A percentile compares a stretch with the other conserved stretches of the same genome.
Conservation (phyloP, 1,140 invertebrate genomes). For the Oncopeltus fasciatus region DNA sequence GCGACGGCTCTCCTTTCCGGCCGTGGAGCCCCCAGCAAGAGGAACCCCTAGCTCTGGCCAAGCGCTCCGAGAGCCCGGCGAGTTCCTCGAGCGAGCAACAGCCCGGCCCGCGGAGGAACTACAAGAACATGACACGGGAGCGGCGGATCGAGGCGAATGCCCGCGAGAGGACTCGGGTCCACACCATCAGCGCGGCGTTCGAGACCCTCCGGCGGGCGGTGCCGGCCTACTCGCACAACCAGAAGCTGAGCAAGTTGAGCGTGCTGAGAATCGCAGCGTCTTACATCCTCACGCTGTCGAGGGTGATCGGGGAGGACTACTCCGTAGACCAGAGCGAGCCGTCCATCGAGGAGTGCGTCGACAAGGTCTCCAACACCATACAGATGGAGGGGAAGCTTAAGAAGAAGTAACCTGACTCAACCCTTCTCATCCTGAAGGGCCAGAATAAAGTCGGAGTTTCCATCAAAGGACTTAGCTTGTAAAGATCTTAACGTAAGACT, state of each 20-base stretch:
- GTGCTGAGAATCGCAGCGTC: constrained; percentile 81
- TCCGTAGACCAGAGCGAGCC: constrained; percentile 33
- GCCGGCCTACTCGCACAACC: constrained; percentile 80
- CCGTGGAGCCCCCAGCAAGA: constrained; percentile 16
- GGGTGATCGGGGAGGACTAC: constrained; percentile 48
- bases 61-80: neutral
- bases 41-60: neutral
- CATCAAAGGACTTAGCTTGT: too few species aligned
- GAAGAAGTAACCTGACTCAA: constrained; percentile 73
- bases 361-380: constrained; percentile 72
- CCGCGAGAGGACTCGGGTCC: constrained; percentile 76
- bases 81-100: constrained; percentile 33
- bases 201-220: constrained; percentile 71
- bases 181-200: constrained; percentile 88
- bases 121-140: constrained; percentile 89
- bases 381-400: constrained; percentile 81
- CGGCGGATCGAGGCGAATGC: constrained; percentile 86
- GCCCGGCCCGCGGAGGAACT: constrained; percentile 44
- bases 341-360: constrained; percentile 59
- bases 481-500: too few species aligned
- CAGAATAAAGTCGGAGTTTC: too few species aligned
- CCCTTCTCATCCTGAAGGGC: too few species aligned
- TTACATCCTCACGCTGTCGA: constrained; percentile 71
- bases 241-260: constrained; percentile 82
- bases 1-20: constrained; percentile 8